These are phyloP conservation scores for Caracal caracal DNA, from an alignment of 2,113 vertebrate genomes.

Conservation along the genomic window DNA sequence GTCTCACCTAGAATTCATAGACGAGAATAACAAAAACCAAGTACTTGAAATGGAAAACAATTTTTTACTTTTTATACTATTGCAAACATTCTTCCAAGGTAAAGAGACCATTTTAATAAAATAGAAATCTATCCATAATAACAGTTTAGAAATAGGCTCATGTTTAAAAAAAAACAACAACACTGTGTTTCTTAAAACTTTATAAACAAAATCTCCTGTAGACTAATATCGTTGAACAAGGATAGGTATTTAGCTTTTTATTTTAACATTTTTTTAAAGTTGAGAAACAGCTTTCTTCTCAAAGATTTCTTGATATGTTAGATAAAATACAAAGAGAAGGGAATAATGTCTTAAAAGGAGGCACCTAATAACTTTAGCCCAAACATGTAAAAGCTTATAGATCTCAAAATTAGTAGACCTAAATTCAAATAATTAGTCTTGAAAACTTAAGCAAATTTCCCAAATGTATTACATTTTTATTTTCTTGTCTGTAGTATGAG, in stretches of 20 bases:
- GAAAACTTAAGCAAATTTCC: neutral
- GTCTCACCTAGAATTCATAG: neutral
- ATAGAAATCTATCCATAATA: neutral
- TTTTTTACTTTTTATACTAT: neutral
- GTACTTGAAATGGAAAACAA: constrained; percentile 15
- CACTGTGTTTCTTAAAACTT: neutral
- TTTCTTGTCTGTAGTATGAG: constrained; percentile 17
- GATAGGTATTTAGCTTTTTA: neutral
- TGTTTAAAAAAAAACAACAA: neutral
- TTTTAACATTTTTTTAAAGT: constrained; percentile 7
- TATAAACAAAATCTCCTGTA: neutral
- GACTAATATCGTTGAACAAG: neutral
- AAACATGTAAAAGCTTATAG: neutral
- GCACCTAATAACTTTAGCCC: neutral
- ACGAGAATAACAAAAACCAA: neutral
- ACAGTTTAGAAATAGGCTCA: neutral
- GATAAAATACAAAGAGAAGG: neutral
- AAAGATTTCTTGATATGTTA: neutral
- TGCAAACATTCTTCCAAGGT: neutral
- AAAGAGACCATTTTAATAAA: constrained; percentile 32
- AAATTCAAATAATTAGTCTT: neutral
- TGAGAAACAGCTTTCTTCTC: neutral
- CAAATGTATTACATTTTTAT: neutral
- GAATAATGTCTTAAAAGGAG: neutral
- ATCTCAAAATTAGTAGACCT: neutral